These are phyloP conservation scores for Gymnocheta viridis DNA, from an alignment of 2,888 invertebrate species.

Conservation along the genomic window DNA sequence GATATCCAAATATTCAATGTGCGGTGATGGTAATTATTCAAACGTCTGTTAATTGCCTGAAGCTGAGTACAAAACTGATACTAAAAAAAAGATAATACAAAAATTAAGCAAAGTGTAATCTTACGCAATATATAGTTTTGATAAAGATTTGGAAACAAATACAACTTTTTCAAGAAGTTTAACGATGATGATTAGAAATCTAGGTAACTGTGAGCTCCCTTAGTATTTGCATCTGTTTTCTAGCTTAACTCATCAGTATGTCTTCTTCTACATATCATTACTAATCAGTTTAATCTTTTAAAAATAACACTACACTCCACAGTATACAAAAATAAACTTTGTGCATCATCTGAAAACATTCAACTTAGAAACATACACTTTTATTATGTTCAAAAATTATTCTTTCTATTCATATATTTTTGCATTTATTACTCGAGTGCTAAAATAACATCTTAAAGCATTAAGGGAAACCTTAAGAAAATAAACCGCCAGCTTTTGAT, in stretches of 20 bases:
- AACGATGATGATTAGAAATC: background rate
- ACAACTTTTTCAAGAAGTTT: background rate
- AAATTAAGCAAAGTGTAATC: background rate
- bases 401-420: constrained; percentile 1
- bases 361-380: constrained; percentile 1
- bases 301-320: background rate
- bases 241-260: background rate
- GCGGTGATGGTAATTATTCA: background rate
- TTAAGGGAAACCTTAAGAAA: constrained; percentile 39
- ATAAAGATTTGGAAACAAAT: background rate
- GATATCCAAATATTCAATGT: background rate
- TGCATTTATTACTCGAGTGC: constrained; percentile 11
- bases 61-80: background rate
- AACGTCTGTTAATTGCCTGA: constrained; percentile 13
- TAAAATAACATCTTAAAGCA: constrained; percentile 15
- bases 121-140: background rate
- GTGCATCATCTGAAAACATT: background rate
- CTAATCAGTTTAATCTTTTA: constrained; percentile 14
- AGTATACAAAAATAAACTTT: constrained; percentile 15
- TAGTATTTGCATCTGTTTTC: background rate
- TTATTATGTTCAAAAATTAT: constrained; percentile 13
- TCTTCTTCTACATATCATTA: background rate
- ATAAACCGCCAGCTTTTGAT: constrained; percentile 17
- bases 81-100: background rate
- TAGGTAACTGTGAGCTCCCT: background rate